Evolutionary conservation across 2,888 invertebrate species (phyloP).

Genomic region (Clistopyga incitator): DNA sequence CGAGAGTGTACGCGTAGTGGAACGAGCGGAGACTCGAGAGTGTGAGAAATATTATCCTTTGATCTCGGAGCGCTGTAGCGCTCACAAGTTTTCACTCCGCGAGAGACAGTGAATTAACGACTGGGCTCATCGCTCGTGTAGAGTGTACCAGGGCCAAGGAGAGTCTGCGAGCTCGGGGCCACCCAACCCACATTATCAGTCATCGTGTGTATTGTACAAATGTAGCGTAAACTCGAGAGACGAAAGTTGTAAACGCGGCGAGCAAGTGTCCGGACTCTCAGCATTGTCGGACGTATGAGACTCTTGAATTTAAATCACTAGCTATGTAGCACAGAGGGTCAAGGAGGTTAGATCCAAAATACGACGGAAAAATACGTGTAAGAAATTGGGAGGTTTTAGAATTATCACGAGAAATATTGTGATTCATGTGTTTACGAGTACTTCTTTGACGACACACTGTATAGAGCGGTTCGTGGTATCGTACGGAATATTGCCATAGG

Average conservation of each 20-base stretch:
- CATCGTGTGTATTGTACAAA: constrained; percentile 56
- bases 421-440: background rate
- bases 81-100: constrained; percentile 75
- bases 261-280: constrained; percentile 63
- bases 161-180: constrained; percentile 69
- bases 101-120: constrained; percentile 79
- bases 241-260: constrained; percentile 74
- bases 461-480: background rate
- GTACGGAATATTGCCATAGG: constrained; percentile 12
- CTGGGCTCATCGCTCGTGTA: constrained; percentile 63
- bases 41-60: constrained; percentile 82
- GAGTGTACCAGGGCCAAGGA: constrained; percentile 24
- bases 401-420: background rate
- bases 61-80: constrained; percentile 74
- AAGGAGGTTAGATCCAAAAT: no score
- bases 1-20: constrained; percentile 8
- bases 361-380: no score
- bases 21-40: constrained; percentile 66
- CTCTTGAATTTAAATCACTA: background rate
- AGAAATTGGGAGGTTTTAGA: no score
- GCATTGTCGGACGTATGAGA: background rate
- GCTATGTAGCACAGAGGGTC: no score
- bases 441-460: background rate
- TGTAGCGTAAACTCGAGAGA: constrained; percentile 12
- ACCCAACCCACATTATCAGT: constrained; percentile 77